Evolutionary conservation across 2,888 invertebrate genomes (phyloP).

Genomic region (Drosophila diplacantha): DNA sequence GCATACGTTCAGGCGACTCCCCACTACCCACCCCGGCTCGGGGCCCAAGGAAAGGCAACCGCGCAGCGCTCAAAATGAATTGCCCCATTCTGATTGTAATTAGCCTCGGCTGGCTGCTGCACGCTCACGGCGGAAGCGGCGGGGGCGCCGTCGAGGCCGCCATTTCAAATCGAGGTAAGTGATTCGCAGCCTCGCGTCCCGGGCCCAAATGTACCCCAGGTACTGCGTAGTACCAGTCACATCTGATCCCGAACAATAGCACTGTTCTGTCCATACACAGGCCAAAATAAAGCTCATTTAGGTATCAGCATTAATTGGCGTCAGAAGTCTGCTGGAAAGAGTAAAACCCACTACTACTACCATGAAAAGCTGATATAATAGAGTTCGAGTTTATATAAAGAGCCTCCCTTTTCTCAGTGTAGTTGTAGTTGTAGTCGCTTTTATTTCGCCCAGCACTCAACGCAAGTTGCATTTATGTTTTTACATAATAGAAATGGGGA

Average conservation of each 20-base stretch:
- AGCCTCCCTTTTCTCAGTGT: constrained; percentile 27
- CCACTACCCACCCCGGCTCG: constrained; percentile 9
- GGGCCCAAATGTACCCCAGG: background rate
- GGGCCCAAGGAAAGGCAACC: constrained; percentile 33
- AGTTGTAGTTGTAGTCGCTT: constrained; percentile 40
- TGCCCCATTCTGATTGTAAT: constrained; percentile 77
- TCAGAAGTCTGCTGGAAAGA: no score
- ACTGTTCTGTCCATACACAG: background rate
- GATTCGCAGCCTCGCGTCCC: constrained; percentile 40
- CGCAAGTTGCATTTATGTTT: constrained; percentile 65
- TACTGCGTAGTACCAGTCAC: constrained; percentile 26
- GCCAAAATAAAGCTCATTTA: background rate
- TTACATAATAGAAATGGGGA: constrained; percentile 46
- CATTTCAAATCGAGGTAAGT: constrained; percentile 78
- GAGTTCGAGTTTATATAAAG: background rate
- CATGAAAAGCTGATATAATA: background rate
- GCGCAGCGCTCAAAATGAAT: constrained; percentile 69
- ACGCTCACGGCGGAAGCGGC: constrained; percentile 66
- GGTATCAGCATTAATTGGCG: no score
- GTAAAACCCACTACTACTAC: background rate
- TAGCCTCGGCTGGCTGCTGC: constrained; percentile 76
- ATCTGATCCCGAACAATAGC: constrained; percentile 24
- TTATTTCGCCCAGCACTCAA: constrained; percentile 46
- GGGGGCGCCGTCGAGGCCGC: constrained; percentile 70
- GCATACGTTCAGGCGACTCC: constrained; percentile 61